Base-by-base conservation (phyloP, 2,797 vertebrate species). In the Eupleurogrammus muticus region DNA sequence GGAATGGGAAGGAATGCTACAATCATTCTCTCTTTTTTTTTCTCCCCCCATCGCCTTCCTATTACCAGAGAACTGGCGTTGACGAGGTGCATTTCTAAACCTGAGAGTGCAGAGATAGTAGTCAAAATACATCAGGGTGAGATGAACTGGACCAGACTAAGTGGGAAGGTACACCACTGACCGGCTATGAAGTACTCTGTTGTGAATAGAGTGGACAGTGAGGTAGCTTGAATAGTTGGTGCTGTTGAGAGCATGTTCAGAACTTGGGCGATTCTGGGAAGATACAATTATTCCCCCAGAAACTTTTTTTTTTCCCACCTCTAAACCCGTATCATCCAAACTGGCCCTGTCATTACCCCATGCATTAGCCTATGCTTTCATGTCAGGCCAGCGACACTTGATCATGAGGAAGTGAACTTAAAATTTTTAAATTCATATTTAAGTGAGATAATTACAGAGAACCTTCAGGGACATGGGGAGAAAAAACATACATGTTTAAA, bases 91-190 rank as follows among this genome's bases (percentile, higher is more conserved):
- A 81, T 57, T 87, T 92, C 91, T 90, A 89, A 87, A 90, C 89
- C 81, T 66, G 75, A 80, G 75, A 80, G 60, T 61, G 23, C 19
- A 51, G 32, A 77, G 57, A 71, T 82, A 68, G 82, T 57, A 74
- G 86, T 92, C 78, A 91, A 89, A 82, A 93, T 92, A 81, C 90
- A 92, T 89, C 79, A 49, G 56, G 38, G 65, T 81, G 73, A 82
- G 80, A 88, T 76, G 69, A 36, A 20, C 42, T 73, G 68, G 75
- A 75, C 68, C 72, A 72, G 78, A 84, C 71, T 48, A 67, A 80
- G 66, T 90, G 70, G 76, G 86, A 81, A 85, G 66, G 66, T 74
- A 23, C 9, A 0, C 42, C 17, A 4, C 32, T 75, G 75, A 76
- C 70, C 56, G 52, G 62, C 51, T 50, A 19, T 28, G 46, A 79